These are phyloP conservation scores for Ciconia nigra DNA, from an alignment of 2,797 vertebrate species.

Conservation along the genomic window DNA sequence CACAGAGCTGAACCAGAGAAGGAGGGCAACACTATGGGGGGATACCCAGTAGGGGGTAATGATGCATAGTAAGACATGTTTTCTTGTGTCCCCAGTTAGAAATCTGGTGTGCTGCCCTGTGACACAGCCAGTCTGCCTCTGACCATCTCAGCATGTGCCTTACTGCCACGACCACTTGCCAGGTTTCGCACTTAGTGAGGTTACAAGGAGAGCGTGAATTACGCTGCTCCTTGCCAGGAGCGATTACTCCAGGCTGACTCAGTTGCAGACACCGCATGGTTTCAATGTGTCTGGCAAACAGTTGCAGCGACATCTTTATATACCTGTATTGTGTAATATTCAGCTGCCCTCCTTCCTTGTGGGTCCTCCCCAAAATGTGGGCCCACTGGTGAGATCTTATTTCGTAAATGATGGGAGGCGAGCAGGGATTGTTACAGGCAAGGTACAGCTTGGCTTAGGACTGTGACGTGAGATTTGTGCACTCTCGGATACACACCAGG, in stretches of 20 bases:
- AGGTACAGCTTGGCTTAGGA: not conserved
- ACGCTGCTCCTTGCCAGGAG: fast-evolving
- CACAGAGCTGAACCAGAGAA: not conserved
- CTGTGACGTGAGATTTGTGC: not conserved
- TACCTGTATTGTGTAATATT: not conserved
- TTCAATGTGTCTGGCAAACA: not conserved
- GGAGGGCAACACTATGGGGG: not conserved
- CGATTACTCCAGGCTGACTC: not conserved
- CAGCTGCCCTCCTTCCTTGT: not conserved
- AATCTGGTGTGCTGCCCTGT: not conserved
- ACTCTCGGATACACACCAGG: not conserved
- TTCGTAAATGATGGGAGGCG: not conserved
- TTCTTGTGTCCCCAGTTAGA: not conserved
- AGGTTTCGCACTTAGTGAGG: not conserved
- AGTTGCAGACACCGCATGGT: not conserved
- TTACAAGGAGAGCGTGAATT: not conserved
- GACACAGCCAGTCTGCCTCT: not conserved
- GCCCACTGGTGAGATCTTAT: not conserved
- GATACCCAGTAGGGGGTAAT: not conserved
- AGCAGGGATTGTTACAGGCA: not conserved
- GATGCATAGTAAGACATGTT: not conserved
- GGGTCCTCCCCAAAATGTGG: not conserved
- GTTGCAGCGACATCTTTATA: not conserved
- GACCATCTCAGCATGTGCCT: not conserved
- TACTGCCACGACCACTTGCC: not conserved